phyloP scores from a whole-genome alignment of 2,888 invertebrate species.

The Matsumyia berberina region DNA sequence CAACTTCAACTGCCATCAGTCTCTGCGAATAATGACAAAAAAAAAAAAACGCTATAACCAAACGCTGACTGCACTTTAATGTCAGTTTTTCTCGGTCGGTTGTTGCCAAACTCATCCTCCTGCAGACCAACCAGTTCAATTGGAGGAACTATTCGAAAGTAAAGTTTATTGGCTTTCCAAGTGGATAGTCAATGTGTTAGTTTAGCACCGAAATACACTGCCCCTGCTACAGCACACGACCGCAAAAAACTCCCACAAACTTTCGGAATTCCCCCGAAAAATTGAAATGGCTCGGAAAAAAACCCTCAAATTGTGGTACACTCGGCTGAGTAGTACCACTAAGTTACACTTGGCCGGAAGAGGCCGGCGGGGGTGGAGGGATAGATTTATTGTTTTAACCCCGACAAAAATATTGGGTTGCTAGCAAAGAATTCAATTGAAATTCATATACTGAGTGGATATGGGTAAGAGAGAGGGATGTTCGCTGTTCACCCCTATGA shows the following conservation, averaged over 20 bases:
- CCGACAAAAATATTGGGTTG: slow-evolving; percentile 66
- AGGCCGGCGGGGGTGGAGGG: slow-evolving; percentile 5
- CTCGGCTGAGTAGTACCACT: slow-evolving; percentile 35
- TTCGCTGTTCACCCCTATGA: slow-evolving; percentile 27
- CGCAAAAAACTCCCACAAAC: slow-evolving; percentile 28
- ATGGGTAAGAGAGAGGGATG: background rate
- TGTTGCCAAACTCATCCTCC: slow-evolving; percentile 4
- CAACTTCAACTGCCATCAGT: slow-evolving; percentile 60
- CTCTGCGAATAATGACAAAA: background rate
- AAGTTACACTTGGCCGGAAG: slow-evolving; percentile 25
- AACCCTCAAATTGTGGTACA: slow-evolving; percentile 31
- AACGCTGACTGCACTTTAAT: slow-evolving; percentile 49
- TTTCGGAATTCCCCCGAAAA: slow-evolving; percentile 49
- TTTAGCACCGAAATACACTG: slow-evolving; percentile 7
- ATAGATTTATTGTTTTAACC: slow-evolving; percentile 72
- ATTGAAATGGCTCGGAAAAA: slow-evolving; percentile 62
- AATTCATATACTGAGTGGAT: slow-evolving; percentile 62
- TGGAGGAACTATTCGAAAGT: slow-evolving; percentile 54
- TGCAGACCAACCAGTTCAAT: slow-evolving; percentile 13
- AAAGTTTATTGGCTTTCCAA: slow-evolving; percentile 70
- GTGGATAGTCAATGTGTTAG: slow-evolving; percentile 62
- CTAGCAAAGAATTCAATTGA: slow-evolving; percentile 72
- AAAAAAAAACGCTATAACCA: background rate
- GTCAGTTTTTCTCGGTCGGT: slow-evolving; percentile 25
- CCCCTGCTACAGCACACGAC: background rate